Base-by-base conservation (phyloP, 2,113 vertebrate genomes). In the Ictalurus furcatus region DNA sequence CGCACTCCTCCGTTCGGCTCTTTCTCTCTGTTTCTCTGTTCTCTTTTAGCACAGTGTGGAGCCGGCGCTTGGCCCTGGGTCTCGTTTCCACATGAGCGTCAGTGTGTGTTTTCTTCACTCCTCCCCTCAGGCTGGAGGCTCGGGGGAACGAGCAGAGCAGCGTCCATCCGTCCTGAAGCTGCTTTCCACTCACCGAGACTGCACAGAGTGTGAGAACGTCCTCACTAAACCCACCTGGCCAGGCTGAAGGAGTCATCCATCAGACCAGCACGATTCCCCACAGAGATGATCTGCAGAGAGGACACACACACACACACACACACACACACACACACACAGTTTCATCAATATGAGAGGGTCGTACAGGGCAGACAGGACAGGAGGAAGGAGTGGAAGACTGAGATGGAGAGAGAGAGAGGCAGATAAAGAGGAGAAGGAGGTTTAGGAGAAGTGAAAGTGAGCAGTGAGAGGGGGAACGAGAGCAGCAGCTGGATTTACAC, bases 221-320 rank as follows among this genome's bases (percentile, higher is more conserved):
- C 21, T 67, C 12, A 85, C 23, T 65, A 37, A 63, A 61, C 96
- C 95, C 91, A 99, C 98, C 97, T 98, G 94, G 98, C 98, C 89
- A 99, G 93, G 94, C 97, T 99, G 95, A 99, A 99, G 90, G 97
- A 96, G 89, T 99, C 98, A 69, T 99, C 98, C 2, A 99, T 98
- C 88, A 99, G 97, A 78, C 96, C 97, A 0, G 98, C 98, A 90
- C 98, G 96, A 94, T 99, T 99, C 93, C 97, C 98, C 88, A 99
- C 95, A 6, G 98, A 98, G 92, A 99, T 97, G 91, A 99, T 94
- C 98, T 99, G 92, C 88, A 88, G 93, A 86, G 86, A 69, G 86
- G 59, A 40, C 87, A 91, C 76, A 87, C 85, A 90, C 71, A 48
- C 52, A 81, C 78, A 80, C 78, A 93, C 79, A 87, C 58, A 90